These are phyloP conservation scores for Mycetomoellerius zeteki DNA, from an alignment of 1,140 invertebrate species.

Conservation along the genomic window DNA sequence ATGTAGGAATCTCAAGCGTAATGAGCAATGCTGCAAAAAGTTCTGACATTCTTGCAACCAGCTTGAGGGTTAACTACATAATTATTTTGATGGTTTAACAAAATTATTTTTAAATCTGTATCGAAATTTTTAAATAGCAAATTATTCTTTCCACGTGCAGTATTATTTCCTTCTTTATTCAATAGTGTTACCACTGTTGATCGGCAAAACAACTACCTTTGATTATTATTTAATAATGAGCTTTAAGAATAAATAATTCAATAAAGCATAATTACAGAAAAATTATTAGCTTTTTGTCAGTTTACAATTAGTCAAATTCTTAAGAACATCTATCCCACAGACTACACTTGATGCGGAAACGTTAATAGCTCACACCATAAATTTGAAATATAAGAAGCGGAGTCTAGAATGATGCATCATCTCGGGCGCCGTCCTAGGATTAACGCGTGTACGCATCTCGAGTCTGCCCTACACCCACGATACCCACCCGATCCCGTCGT, in stretches of 20 bases:
- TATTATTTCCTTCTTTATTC: background rate
- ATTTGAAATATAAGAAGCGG: conserved; percentile 1
- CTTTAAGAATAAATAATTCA: background rate
- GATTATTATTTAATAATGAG: background rate
- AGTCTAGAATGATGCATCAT: background rate
- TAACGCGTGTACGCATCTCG: conserved; percentile 70
- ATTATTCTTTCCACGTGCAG: too few relatives aligned
- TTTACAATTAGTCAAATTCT: background rate
- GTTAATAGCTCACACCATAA: background rate
- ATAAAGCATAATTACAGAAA: background rate
- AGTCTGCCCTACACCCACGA: conserved; percentile 61
- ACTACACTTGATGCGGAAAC: background rate
- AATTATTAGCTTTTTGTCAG: background rate
- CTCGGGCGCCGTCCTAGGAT: background rate
- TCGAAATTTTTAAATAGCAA: too few relatives aligned
- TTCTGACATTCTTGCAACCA: too few relatives aligned
- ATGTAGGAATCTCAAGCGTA: too few relatives aligned
- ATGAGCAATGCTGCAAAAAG: too few relatives aligned
- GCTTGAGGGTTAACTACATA: too few relatives aligned
- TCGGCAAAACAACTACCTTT: background rate
- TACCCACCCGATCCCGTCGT: conserved; percentile 3
- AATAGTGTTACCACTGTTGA: background rate
- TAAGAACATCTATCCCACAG: background rate
- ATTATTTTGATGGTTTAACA: too few relatives aligned
- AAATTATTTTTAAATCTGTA: too few relatives aligned